phyloP scores from a whole-genome alignment of 2,888 invertebrate genomes.

The Leptinotarsa juncta region DNA sequence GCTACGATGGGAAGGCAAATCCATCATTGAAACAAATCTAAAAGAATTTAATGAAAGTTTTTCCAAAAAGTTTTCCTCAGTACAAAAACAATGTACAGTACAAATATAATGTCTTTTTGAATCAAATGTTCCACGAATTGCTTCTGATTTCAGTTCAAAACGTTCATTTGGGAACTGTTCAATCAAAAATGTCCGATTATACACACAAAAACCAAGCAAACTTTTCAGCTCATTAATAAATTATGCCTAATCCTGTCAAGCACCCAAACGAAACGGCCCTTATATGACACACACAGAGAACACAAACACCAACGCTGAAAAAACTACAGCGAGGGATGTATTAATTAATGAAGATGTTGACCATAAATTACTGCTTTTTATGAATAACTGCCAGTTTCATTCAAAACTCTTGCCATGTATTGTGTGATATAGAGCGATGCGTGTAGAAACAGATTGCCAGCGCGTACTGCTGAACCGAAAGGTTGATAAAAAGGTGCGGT shows the following conservation, averaged over 20 bases:
- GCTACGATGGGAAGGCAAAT: no score
- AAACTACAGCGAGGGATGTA: constrained; percentile 1
- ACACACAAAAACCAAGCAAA: not conserved
- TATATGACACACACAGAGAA: not conserved
- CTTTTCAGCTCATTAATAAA: not conserved
- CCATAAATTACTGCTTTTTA: constrained; percentile 20
- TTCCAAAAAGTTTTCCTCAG: no score
- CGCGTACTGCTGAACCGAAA: not conserved
- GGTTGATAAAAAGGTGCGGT: not conserved
- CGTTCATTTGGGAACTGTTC: no score
- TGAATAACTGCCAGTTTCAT: constrained; percentile 24
- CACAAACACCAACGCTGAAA: constrained; percentile 2
- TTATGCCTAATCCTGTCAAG: not conserved
- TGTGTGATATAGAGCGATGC: constrained; percentile 9
- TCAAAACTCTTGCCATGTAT: constrained; percentile 10
- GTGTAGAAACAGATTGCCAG: constrained; percentile 2
- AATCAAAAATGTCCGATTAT: no score
- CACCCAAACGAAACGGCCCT: not conserved
- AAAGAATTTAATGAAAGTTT: no score
- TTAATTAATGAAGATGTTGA: constrained; percentile 21
- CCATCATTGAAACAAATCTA: no score
- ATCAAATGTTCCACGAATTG: no score
- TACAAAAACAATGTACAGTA: no score
- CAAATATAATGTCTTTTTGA: no score
- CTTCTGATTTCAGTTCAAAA: no score